Conservation (phyloP, 2,113 vertebrate species). For the Mesocricetus auratus region DNA sequence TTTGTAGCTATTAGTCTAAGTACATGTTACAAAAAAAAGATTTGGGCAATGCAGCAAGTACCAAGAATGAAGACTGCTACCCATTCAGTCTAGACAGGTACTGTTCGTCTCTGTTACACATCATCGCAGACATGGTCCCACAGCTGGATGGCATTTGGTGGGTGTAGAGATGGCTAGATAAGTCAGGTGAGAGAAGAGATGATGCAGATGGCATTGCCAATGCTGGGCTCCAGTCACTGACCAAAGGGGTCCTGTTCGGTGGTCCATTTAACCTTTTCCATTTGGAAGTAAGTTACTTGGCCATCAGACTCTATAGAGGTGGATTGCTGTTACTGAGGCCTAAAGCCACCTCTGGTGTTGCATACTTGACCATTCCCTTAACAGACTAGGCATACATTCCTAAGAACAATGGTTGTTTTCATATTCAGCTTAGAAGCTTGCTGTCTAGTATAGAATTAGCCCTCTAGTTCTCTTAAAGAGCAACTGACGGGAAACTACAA, state of each 20-base stretch:
- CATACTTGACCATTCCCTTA: conserved; percentile 19
- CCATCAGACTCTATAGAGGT: conserved; percentile 37
- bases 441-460: neutral
- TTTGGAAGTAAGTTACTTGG: neutral
- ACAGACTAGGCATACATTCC: neutral
- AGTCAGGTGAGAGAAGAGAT: neutral
- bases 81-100: neutral
- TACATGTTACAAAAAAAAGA: conserved; percentile 36
- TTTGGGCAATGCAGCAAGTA: neutral
- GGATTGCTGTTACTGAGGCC: neutral
- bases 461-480: neutral
- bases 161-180: neutral
- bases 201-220: neutral
- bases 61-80: neutral
- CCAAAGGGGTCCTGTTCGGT: neutral
- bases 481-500: neutral
- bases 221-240: neutral
- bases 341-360: neutral
- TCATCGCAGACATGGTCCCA: neutral
- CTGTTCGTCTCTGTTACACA: neutral
- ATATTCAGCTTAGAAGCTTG: neutral
- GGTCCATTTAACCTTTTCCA: conserved; percentile 3
- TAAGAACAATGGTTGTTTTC: neutral
- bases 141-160: neutral
- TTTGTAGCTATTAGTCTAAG: neutral